phyloP scores from a whole-genome alignment of 2,888 invertebrate genomes.

The Thecocarcelia acutangulata region DNA sequence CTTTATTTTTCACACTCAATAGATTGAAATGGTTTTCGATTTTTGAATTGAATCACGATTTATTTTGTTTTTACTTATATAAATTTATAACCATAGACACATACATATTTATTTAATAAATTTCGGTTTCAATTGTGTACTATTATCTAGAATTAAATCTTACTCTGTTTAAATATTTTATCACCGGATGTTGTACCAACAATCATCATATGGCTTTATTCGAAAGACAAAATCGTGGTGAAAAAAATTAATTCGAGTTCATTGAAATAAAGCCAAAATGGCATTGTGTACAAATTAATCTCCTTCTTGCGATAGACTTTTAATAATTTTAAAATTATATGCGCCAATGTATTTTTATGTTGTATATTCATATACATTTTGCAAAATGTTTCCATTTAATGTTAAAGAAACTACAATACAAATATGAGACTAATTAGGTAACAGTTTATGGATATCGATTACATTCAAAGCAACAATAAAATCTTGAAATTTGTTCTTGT shows the following conservation, averaged over 20 bases:
- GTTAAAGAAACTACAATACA: too few relatives aligned
- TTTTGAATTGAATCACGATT: slow-evolving; percentile 62
- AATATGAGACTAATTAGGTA: too few relatives aligned
- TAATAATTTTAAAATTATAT: background rate
- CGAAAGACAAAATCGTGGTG: too few relatives aligned
- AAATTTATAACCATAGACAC: slow-evolving; percentile 67
- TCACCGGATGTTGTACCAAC: slow-evolving; percentile 30
- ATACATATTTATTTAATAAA: slow-evolving; percentile 45
- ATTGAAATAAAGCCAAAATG: slow-evolving; percentile 22
- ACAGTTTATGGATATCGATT: too few relatives aligned
- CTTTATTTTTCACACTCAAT: slow-evolving; percentile 72
- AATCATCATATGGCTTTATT: too few relatives aligned
- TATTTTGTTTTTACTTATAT: slow-evolving; percentile 46
- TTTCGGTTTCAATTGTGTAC: slow-evolving; percentile 39
- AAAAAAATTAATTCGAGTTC: background rate
- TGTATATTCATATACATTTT: slow-evolving; percentile 21
- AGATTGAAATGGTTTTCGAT: slow-evolving; percentile 70
- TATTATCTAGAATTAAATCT: slow-evolving; percentile 41
- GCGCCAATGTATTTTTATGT: slow-evolving; percentile 26
- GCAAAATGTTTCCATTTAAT: too few relatives aligned
- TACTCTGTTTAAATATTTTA: slow-evolving; percentile 46
- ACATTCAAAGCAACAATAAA: too few relatives aligned
- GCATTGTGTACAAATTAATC: slow-evolving; percentile 12
- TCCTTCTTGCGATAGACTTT: background rate
- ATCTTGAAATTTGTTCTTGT: too few relatives aligned